Evolutionary conservation across 2,888 invertebrate species (phyloP), one percentile per base, ranked within the genome.

Genomic region (Oxystoma pomonae): DNA sequence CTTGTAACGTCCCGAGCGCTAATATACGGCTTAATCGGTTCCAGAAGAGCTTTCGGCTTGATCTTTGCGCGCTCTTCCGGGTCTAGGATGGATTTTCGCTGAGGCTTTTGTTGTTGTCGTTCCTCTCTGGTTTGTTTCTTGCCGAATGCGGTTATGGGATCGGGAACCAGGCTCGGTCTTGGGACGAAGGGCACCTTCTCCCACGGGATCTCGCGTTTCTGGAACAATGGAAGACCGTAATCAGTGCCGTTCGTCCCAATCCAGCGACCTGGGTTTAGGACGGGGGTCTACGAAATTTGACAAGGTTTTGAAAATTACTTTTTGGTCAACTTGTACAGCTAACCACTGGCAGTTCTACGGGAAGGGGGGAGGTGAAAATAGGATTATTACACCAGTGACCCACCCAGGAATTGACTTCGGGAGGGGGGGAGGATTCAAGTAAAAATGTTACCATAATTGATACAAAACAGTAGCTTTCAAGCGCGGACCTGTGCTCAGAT

Each of bases 181-280:
- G 93, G 91, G 76, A 93, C 92, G 82, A 86, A 90, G 75, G 93
- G 93, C 81, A 91, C 90, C 86, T 91, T 91, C 82, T 92, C 91
- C 93, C 93, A 93, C 76, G 92, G 91, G 77, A 92, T 89, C 81
- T 85, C 82, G 80, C 86, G 86, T 71, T 73, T 73, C 73, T 73
- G 71, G 66, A 73, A 71, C 68, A 71, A 73, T 70, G 57, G 59
- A 59, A 61, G 58, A 53, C 21, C 55, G 55, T 35, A 53, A 57
- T 64, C 62, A 65, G 49, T 64, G 22, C 76, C 72, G 75, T 77
- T 76, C 75, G 76, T 76, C 75, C 76, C 75, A 75, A 64, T 69
- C 73, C 73, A 66, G n/a, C n/a, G 70, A 64, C 64, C 68, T 69
- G 69, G 52, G 35, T 3, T 35, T 35, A 35, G 35, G 12, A 3